Evolutionary conservation across 2,888 invertebrate species (phyloP), one percentile per base, ranked within the genome.

Genomic region (Fragum fragum): DNA sequence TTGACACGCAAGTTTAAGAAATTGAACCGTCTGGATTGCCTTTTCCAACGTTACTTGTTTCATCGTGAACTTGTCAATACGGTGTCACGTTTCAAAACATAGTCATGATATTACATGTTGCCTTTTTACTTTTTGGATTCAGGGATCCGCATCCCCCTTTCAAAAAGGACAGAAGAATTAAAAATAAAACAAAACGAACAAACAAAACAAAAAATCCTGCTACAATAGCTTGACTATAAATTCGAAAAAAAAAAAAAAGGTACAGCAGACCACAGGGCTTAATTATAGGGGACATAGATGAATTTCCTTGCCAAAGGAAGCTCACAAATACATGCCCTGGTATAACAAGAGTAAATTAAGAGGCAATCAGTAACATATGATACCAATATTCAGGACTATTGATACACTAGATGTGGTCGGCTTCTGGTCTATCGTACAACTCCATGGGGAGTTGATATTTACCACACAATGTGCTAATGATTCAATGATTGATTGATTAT

Each of bases 381-480:
- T 63, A 63, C n/a, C 63, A 63, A 63, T 63, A 63, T 63, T 9
- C 57, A 7, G 18, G 63, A 18, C n/a, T 36, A 63, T 63, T 32
- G 63, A 63, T 63, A 36, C 63, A 21, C 32, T n/a, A 61, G 63
- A 32, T n/a, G 26, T 14, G 11, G 47, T 57, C 57, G 57, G 23
- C 57, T 26, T n/a, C 47, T 18, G n/a, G 47, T 47, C 47, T 47
- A n/a, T 16, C 18, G n/a, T 3, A n/a, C 47, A 18, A 3, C 47
- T 47, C 47, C n/a, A 14, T n/a, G 47, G 47, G 47, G 47, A 47
- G 14, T 47, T 47, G 47, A 47, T 47, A 47, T 47, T 9, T 5
- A n/a, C 47, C 5, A 47, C 7, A 2, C 57, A 14, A 18, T 11
- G 26, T 26, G 57, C 11, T 26, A 57, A 26, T 57, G 14, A 26